phyloP scores from a whole-genome alignment of 2,888 invertebrate species.

The Xestia xanthographa region DNA sequence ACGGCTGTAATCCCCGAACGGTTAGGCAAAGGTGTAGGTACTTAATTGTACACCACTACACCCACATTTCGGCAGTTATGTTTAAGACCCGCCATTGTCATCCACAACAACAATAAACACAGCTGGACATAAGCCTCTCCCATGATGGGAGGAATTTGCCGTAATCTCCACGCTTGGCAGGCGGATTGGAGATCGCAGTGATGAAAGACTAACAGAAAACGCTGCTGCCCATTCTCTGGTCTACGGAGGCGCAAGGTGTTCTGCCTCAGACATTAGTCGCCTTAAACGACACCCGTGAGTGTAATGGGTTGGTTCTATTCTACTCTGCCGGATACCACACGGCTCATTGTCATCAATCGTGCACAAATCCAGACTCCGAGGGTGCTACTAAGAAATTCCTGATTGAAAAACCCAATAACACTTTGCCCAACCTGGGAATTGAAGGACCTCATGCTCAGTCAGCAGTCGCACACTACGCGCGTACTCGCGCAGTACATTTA shows the following conservation, averaged over 20 bases:
- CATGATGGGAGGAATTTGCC: no score
- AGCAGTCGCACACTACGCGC: neutral
- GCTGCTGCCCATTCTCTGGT: no score
- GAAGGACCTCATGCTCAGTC: neutral
- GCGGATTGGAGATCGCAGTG: no score
- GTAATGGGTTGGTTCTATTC: no score
- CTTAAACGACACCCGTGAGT: no score
- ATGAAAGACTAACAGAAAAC: no score
- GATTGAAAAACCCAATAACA: neutral
- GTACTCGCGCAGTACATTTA: neutral
- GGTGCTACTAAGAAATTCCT: neutral
- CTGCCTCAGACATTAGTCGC: no score
- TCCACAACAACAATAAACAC: no score
- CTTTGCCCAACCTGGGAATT: neutral
- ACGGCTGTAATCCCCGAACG: neutral
- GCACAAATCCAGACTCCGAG: neutral
- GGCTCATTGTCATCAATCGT: neutral
- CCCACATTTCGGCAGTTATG: neutral
- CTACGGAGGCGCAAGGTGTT: no score
- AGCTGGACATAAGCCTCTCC: no score
- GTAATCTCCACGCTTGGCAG: no score
- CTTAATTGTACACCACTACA: neutral
- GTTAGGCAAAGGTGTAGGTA: neutral
- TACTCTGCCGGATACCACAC: no score
- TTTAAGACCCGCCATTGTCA: neutral